Evolutionary conservation across 2,888 invertebrate genomes (phyloP).

Genomic region (Caenorhabditis sp.): DNA sequence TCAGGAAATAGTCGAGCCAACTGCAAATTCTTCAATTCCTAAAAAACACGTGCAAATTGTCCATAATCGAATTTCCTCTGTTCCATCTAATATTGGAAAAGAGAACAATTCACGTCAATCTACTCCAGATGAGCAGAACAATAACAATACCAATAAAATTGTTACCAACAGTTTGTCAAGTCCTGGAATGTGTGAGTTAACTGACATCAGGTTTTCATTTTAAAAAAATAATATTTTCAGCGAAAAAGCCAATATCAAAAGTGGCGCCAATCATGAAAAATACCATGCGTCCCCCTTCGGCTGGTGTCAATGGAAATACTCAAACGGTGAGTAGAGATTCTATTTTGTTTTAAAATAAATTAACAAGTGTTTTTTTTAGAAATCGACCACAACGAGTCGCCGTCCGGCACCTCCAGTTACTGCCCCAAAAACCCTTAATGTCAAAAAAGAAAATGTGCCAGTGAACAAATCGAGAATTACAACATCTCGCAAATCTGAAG

Average conservation of each 20-base stretch:
- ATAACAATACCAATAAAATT: slow-evolving; percentile 18
- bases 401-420: neutral
- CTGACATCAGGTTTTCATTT: neutral
- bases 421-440: neutral
- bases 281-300: slow-evolving; percentile 7
- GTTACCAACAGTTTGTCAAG: slow-evolving; percentile 11
- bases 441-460: slow-evolving; percentile 12
- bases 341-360: neutral
- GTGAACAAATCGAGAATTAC: slow-evolving; percentile 10
- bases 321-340: slow-evolving; percentile 5
- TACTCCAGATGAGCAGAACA: slow-evolving; percentile 33
- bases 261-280: slow-evolving; percentile 40
- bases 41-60: slow-evolving; percentile 33
- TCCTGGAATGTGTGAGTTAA: slow-evolving; percentile 27
- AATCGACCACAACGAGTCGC: neutral
- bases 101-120: slow-evolving; percentile 15
- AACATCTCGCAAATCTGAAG: slow-evolving; percentile 20
- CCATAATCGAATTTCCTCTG: slow-evolving; percentile 37
- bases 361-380: neutral
- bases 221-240: slow-evolving; percentile 10
- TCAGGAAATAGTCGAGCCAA: slow-evolving; percentile 40
- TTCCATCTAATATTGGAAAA: slow-evolving; percentile 14
- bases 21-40: slow-evolving; percentile 24
- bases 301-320: slow-evolving; percentile 7
- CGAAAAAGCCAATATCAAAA: slow-evolving; percentile 39